Evolutionary conservation across 2,888 invertebrate genomes (phyloP), one percentile per base, ranked within the genome.

Genomic region (Harmothoe impar): DNA sequence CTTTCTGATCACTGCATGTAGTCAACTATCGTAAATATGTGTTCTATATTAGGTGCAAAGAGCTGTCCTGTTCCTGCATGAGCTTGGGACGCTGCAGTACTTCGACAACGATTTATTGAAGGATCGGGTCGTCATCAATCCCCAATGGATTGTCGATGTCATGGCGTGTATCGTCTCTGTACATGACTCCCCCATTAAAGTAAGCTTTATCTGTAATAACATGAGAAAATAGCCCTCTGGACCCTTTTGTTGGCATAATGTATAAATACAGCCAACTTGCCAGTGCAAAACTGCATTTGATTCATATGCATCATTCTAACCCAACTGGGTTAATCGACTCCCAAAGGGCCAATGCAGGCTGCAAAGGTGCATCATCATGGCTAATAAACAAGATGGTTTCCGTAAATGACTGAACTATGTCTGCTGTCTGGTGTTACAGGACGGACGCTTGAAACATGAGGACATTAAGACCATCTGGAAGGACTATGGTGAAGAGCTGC

Each of bases 121-220:
- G 25, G 92, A 94, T 51, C 92, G 94, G 62, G 94, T 96, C 0
- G 95, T 96, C 51, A 94, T 95, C 78, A 94, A 95, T 85, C 95
- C 95, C 5, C 95, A 95, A 93, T 95, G 95, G 95, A 95, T 95
- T 88, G 95, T 95, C 17, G 94, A 95, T 92, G 95, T 95, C 20
- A 96, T 96, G 95, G 94, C 95, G 5, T 95, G 95, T 93, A 93
- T 96, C 23, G 95, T 96, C 68, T 94, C 95, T n/a, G 95, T 95
- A 0, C 94, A 95, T 92, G 94, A 94, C 62, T 94, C 94, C 20
- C 94, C 94, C 0, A 94, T 95, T 43, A 92, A 94, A 94, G 95
- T 95, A 89, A 10, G 56, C 15, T 72, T n/a, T 77, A 17, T n/a
- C 15, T 12, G 23, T 10, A 86, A n/a, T n/a, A n/a, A n/a, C n/a